These are phyloP conservation scores for Megalurothrips usitatus DNA, from an alignment of 2,888 invertebrate genomes.

Conservation along the genomic window DNA sequence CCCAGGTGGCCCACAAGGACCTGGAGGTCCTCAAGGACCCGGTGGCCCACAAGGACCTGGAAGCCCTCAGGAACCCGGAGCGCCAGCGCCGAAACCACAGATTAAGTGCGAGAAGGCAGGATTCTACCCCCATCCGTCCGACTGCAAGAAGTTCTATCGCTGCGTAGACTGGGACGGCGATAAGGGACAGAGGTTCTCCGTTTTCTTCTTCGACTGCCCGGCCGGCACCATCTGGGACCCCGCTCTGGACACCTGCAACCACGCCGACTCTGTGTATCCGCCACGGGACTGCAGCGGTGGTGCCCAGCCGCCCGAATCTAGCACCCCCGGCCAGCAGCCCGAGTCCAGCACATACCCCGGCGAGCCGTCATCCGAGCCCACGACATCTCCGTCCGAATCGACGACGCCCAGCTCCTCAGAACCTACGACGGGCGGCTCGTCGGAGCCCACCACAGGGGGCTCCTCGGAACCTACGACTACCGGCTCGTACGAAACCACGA, in stretches of 20 bases:
- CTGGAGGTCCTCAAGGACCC: conserved; percentile 32
- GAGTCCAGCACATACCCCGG: conserved; percentile 37
- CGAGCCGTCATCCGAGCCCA: neutral
- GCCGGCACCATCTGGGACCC: conserved; percentile 70
- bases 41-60: conserved; percentile 29
- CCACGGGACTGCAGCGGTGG: conserved; percentile 42
- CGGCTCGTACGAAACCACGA: conserved; percentile 13
- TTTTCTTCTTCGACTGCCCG: conserved; percentile 63
- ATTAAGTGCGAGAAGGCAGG: conserved; percentile 60
- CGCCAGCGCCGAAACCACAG: conserved; percentile 32
- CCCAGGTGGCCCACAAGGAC: neutral
- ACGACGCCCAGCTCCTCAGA: conserved; percentile 36
- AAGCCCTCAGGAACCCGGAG: conserved; percentile 34
- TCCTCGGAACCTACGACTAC: neutral
- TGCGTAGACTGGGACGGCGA: conserved; percentile 63
- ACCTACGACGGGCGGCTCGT: conserved; percentile 38
- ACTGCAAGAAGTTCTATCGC: conserved; percentile 72
- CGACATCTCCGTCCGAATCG: neutral
- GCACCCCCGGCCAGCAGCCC: conserved; percentile 28
- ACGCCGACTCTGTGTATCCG: conserved; percentile 62
- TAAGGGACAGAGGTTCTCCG: conserved; percentile 53
- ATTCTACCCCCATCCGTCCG: conserved; percentile 61
- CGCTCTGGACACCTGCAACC: conserved; percentile 61
- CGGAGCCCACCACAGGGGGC: conserved; percentile 39
- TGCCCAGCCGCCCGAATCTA: neutral